Evolutionary conservation across 2,113 vertebrate species (phyloP), one percentile per base, ranked within the genome.

Genomic region (Eidolon helvum): DNA sequence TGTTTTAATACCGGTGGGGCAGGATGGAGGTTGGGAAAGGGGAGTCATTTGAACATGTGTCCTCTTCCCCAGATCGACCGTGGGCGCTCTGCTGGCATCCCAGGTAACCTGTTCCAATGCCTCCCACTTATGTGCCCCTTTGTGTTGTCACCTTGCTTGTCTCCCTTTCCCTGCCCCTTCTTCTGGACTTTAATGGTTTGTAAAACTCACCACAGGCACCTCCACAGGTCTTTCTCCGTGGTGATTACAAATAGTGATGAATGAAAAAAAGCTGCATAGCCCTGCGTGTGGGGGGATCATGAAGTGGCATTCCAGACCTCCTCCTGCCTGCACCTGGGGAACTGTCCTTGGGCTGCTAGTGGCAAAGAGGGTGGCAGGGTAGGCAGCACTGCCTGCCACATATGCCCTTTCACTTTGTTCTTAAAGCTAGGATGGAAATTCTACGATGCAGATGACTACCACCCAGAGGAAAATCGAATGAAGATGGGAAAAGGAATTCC

Each of bases 381-480:
- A 68, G 4, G 63, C 15, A 8, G 0, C 10, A 30, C 16, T 83
- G 68, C 11, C 38, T 59, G 71, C 71, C 74, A 8, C 4, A 10
- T 10, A 26, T 1, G 0, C 43, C 4, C 2, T 94, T 91, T 50
- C 43, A 1, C 38, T 94, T 88, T 96, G 59, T 95, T 95, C 90
- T 30, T 95, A 28, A 98, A 99, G 99, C 95, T 99, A 72, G 98
- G 99, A 18, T 99, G 99, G 99, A 99, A 99, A 30, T 98, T 99
- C 94, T 98, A 99, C 4, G 99, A 99, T 97, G 99, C 99, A 0
- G 99, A 99, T 28, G 98, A 99, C 95, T 99, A 99, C 87, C 99
- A 99, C 95, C 98, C 99, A 8, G 96, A 96, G 43, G 99, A 98
- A 96, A 99, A 99, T 72, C 98, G 98, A 75, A 97, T 97, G 88